phyloP scores from a whole-genome alignment of 1,140 invertebrate genomes.

The Heterodera schachtii region DNA sequence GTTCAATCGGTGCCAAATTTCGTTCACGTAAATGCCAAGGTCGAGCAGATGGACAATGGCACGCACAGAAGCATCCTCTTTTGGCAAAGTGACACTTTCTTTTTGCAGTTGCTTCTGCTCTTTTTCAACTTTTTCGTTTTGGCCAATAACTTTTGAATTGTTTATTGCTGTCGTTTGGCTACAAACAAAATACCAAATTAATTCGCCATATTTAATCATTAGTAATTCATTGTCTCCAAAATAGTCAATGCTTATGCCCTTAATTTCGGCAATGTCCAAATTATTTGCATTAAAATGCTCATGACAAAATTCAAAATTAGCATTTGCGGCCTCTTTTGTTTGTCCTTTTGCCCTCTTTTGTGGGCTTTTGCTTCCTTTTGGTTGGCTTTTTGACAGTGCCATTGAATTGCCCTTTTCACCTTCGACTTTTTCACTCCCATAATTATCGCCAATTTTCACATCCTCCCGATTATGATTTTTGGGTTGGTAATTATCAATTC shows the following conservation, averaged over 20 bases:
- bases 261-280: neutral
- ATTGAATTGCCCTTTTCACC: too few species aligned
- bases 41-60: neutral
- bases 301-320: neutral
- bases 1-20: constrained; percentile 11
- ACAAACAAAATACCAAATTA: neutral
- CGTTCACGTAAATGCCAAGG: neutral
- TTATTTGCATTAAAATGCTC: neutral
- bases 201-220: neutral
- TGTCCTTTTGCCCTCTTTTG: too few species aligned
- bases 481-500: too few species aligned
- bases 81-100: neutral
- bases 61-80: neutral
- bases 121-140: neutral
- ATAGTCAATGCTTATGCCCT: neutral
- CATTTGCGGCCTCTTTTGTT: neutral
- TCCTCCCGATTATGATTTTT: too few species aligned
- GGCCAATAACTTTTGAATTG: neutral
- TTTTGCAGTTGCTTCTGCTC: neutral
- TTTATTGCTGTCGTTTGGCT: neutral
- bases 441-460: too few species aligned
- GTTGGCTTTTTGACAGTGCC: too few species aligned
- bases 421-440: too few species aligned
- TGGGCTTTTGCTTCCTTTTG: too few species aligned
- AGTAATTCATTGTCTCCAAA: neutral